These are phyloP conservation scores for Lineus longissimus DNA, from an alignment of 1,140 invertebrate genomes.

Conservation along the genomic window DNA sequence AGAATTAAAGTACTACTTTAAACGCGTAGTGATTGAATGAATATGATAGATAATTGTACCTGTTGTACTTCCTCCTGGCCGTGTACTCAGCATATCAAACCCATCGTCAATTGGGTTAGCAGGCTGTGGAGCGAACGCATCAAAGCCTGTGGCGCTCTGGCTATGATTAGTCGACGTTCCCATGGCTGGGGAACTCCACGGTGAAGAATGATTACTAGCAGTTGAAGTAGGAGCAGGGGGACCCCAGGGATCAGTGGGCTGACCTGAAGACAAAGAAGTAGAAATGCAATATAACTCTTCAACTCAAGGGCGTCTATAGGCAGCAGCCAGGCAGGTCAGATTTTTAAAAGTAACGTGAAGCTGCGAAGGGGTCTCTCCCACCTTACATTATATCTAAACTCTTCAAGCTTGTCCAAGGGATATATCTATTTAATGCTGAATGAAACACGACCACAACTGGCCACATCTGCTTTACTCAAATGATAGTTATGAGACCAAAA, in stretches of 20 bases:
- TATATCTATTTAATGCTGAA: neutral
- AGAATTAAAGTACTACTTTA: too few species aligned
- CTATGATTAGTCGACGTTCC: constrained; percentile 4
- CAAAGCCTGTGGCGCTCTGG: constrained; percentile 8
- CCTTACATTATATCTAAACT: too few species aligned
- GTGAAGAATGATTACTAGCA: neutral
- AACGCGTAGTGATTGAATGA: too few species aligned
- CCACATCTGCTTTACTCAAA: neutral
- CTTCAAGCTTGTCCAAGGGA: neutral
- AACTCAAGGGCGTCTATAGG: too few species aligned
- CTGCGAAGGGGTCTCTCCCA: too few species aligned
- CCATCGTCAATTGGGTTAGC: constrained; percentile 36
- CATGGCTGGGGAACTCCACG: neutral
- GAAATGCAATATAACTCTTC: constrained; percentile 1
- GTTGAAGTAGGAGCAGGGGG: neutral
- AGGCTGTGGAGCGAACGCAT: constrained; percentile 21
- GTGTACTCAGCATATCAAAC: constrained; percentile 41
- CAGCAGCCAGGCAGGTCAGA: too few species aligned
- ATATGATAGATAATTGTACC: constrained; percentile 23
- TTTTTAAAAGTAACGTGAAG: too few species aligned
- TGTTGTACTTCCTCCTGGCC: constrained; percentile 30
- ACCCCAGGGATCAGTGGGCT: constrained; percentile 25
- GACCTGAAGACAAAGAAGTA: constrained; percentile 11
- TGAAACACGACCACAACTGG: neutral
- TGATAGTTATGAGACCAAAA: neutral